A percentile compares a stretch with the other conserved stretches of the same genome.
These are phyloP conservation scores for Neocloeon triangulifer DNA, from an alignment of 1,140 invertebrate species.

Conservation along the genomic window DNA sequence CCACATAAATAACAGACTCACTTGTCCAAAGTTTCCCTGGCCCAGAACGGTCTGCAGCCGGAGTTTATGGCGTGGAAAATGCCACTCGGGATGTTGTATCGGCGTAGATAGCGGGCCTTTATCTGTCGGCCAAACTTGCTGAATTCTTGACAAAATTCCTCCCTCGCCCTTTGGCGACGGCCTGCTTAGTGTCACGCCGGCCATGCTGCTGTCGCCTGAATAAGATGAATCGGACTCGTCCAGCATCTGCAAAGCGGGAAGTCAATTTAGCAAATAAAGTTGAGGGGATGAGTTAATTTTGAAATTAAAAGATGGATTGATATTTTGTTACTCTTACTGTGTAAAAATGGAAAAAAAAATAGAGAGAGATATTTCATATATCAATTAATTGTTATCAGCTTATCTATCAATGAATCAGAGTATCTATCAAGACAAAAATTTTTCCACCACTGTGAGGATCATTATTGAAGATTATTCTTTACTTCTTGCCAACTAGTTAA, in stretches of 20 bases:
- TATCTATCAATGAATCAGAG: too few relatives aligned
- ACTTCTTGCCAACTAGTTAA: too few relatives aligned
- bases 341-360: too few relatives aligned
- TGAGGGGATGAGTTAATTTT: too few relatives aligned
- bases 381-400: too few relatives aligned
- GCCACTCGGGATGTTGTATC: slow-evolving; percentile 37
- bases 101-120: slow-evolving; percentile 18
- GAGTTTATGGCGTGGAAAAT: slow-evolving; percentile 54
- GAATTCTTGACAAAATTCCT: background rate
- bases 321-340: too few relatives aligned
- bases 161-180: slow-evolving; percentile 16
- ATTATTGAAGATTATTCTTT: too few relatives aligned
- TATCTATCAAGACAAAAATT: too few relatives aligned
- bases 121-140: slow-evolving; percentile 2
- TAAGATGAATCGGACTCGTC: slow-evolving; percentile 29
- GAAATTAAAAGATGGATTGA: too few relatives aligned
- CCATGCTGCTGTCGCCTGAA: slow-evolving; percentile 25
- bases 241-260: slow-evolving; percentile 19
- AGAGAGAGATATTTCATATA: too few relatives aligned
- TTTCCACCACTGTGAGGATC: too few relatives aligned
- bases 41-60: slow-evolving; percentile 53
- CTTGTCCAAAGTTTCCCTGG: slow-evolving; percentile 66
- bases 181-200: slow-evolving; percentile 12
- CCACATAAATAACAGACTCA: slow-evolving; percentile 15
- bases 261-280: too few relatives aligned